Percentiles rank a stretch among this genome's conserved stretches.
These are phyloP conservation scores for Drosophila kanekoi DNA, from an alignment of 2,888 invertebrate genomes.

Conservation along the genomic window DNA sequence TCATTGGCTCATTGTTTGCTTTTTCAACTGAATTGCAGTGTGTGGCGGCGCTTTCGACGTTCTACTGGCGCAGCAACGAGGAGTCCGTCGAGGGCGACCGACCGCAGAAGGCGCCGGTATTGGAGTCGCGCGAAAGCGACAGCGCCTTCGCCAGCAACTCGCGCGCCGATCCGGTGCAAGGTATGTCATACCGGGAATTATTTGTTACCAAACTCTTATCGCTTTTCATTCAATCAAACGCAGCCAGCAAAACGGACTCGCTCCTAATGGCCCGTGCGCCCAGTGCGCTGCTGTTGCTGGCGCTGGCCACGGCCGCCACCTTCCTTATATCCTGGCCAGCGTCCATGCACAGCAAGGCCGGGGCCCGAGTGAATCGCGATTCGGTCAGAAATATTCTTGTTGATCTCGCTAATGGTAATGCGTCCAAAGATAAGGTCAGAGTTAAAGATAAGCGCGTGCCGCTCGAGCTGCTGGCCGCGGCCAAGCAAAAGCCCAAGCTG, in stretches of 20 bases:
- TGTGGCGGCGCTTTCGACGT: slow-evolving; percentile 89
- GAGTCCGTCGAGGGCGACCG: slow-evolving; percentile 90
- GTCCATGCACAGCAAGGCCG: slow-evolving; percentile 44
- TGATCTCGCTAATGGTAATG: slow-evolving; percentile 16
- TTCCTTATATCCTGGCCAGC: slow-evolving; percentile 35
- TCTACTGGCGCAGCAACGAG: slow-evolving; percentile 91
- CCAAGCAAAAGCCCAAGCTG: slow-evolving; percentile 28
- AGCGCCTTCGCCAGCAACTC: slow-evolving; percentile 86
- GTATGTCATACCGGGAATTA: slow-evolving; percentile 86
- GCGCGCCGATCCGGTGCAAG: slow-evolving; percentile 90
- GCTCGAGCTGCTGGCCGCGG: slow-evolving; percentile 27
- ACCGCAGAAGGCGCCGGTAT: slow-evolving; percentile 88
- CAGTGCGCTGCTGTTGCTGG: slow-evolving; percentile 70
- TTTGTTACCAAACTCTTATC: slow-evolving; percentile 85
- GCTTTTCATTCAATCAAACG: slow-evolving; percentile 85
- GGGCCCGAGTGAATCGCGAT: slow-evolving; percentile 34
- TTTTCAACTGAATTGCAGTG: slow-evolving; percentile 84
- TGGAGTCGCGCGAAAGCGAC: slow-evolving; percentile 90
- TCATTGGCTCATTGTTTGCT: background rate
- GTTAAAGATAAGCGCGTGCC: slow-evolving; percentile 13
- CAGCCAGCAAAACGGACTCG: slow-evolving; percentile 84
- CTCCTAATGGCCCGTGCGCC: slow-evolving; percentile 73
- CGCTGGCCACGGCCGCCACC: slow-evolving; percentile 66
- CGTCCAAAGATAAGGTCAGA: slow-evolving; percentile 23
- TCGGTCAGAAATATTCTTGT: slow-evolving; percentile 17